Evolutionary conservation across 2,113 vertebrate genomes (phyloP), one percentile per base, ranked within the genome.

Genomic region (Phylloscopus whistleri): DNA sequence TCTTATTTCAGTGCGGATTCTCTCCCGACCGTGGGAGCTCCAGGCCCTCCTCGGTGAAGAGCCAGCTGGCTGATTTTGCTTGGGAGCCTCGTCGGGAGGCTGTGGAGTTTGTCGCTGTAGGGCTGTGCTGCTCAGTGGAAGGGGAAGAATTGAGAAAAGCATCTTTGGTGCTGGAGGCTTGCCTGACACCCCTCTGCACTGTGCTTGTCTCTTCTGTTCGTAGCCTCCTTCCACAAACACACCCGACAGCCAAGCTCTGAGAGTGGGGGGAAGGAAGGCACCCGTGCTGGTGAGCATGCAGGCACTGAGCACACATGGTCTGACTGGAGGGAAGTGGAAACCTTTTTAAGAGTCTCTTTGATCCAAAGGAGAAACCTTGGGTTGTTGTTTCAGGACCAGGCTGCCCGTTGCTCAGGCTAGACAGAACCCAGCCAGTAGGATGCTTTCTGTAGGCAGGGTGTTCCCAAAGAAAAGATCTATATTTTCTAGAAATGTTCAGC

Each of bases 31-130:
- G 5, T 49, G 64, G 60, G 56, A 33, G 60, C 51, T 66, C 62
- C 35, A 37, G 43, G 18, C 37, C 1, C 48, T 74, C 15, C 43
- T 81, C 6, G 2, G 24, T 1, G 2, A 56, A n/a, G 75, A 19
- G 28, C 16, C 2, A 1, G 11, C 16, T 31, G 58, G 48, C 64
- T 64, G 73, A 37, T 79, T 74, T 81, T 3, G 1, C 56, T 56
- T 41, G 41, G 49, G 31, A 76, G 10, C 53, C 22, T 52, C 0
- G 0, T 67, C 1, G 3, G 55, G 52, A 84, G 30, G 39, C n/a
- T 30, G 9, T 58, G 48, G 39, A 49, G 44, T 53, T 81, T 83
- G 77, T 75, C 0, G 0, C 68, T 9, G 0, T 46, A 73, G 63
- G 86, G 39, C 26, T 94, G 35, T 62, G 30, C 52, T 7, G 2